Base-by-base conservation (phyloP, 2,888 invertebrate species). In the Mechanitis messenoides region DNA sequence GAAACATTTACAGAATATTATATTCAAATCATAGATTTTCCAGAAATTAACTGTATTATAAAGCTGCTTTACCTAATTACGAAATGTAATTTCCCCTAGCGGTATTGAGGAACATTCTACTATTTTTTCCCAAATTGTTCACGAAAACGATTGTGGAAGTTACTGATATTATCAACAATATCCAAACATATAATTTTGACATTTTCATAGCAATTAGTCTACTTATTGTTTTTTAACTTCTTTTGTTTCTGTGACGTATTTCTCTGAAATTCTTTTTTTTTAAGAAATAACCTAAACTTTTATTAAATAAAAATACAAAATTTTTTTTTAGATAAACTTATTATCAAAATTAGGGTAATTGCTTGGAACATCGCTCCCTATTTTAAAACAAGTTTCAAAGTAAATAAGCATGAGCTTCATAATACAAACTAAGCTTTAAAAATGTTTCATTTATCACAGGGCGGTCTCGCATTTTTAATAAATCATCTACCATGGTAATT, bases 401-500 rank as follows among this genome's bases (percentile, higher is more conserved):
- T 31, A 50, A 50, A 50, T 50, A 50, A 31, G 31, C 50, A 3
- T 7, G 50, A 31, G 50, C 31, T 50, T 31, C 50, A 50, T 50
- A 11, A 50, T 50, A 50, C 31, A 50, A 50, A 31, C 50, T 50
- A 50, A 50, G 31, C 50, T 31, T 50, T 50, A 50, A 50, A 50
- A 31, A 50, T 50, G 50, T 50, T 50, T 50, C 50, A 50, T 50
- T 50, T 50, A 50, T 31, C 50, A 50, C 50, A n/a, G 31, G 31
- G 50, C 50, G 50, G 55, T 64, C 62, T 64, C 57, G 58, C 58
- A 56, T 58, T 64, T 66, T 67, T 72, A 72, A 70, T 71, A 71
- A 74, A 76, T 74, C 67, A 68, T 64, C 69, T 66, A 61, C 68
- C 58, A 58, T 58, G 64, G 65, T 69, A 69, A 69, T 69, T 69